Base-by-base conservation (phyloP, 2,797 vertebrate species). In the Threskiornis aethiopicus region DNA sequence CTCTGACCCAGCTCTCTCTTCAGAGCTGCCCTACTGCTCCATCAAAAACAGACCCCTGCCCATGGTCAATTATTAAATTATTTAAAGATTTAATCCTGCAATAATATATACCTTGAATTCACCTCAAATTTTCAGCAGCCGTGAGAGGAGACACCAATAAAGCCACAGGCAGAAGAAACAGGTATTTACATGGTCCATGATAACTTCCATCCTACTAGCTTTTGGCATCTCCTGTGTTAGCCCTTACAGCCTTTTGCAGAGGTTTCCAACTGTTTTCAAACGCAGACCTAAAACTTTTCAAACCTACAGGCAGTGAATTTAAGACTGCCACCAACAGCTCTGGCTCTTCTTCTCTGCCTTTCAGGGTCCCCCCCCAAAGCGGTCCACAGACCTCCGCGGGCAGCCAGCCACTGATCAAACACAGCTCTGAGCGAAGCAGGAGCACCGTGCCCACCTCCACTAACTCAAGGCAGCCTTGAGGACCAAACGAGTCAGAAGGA, bases 251-350 rank as follows among this genome's bases (percentile, higher is more conserved):
- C 59, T 46, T 35, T 33, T 2, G 33, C 78, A 47, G 73, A 54
- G 31, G 13, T 52, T 80, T 66, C 62, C 46, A 65, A 20, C 67
- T 6, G 5, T 16, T 76, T 58, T 12, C 44, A 29, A 22, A 59
- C 0, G 1, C 54, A 31, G 31, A 28, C 5, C 59, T 11, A 66
- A 31, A 21, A 9, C 28, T 66, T 64, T 65, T 9, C 81, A 64
- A 35, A 0, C 8, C 37, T 26, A 2, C 1, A 2, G 35, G 1
- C 0, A 35, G 37, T 0, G 46, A 58, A 52, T 4, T n/a, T 25
- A 41, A 54, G 41, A 2, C 18, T 39, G 29, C 25, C 37, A 46
- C 21, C 33, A 33, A 8, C 1, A 6, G 12, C 39, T 47, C 51
- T 11, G 49, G 33, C 3, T 49, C 33, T 25, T 33, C 55, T 22